Conservation (phyloP, 2,888 invertebrate genomes). For the Fragum sueziense region DNA sequence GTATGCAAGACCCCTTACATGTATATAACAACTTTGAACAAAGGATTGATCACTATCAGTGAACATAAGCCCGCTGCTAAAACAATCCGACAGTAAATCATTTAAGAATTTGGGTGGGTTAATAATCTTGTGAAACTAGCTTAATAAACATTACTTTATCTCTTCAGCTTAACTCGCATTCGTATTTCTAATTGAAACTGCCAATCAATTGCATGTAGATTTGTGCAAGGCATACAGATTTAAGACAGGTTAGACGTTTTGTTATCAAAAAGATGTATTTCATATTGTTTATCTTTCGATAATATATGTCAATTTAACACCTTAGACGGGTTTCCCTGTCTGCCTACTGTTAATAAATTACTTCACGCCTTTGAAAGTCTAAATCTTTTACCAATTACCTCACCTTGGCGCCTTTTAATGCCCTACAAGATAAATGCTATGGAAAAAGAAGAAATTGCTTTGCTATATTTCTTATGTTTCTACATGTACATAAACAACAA, state of each 20-base stretch:
- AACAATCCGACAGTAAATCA: too few relatives aligned
- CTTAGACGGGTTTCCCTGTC: neutral
- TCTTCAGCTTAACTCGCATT: too few relatives aligned
- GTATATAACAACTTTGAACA: too few relatives aligned
- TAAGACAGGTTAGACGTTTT: neutral
- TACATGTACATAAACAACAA: neutral
- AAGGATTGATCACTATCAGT: too few relatives aligned
- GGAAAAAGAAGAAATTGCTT: neutral
- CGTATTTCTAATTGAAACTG: neutral
- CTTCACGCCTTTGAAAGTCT: neutral
- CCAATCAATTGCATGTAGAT: neutral
- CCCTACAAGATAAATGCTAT: too few relatives aligned
- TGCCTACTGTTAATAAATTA: neutral
- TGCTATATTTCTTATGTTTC: neutral
- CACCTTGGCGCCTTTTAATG: too few relatives aligned
- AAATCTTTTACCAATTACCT: neutral
- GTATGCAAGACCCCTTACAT: too few relatives aligned
- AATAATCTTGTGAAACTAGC: too few relatives aligned
- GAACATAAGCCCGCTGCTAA: too few relatives aligned
- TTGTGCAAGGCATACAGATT: neutral
- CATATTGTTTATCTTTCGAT: neutral
- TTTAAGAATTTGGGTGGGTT: too few relatives aligned
- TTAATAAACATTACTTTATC: too few relatives aligned
- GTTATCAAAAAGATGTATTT: neutral
- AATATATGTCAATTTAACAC: neutral